Evolutionary conservation across 2,113 vertebrate genomes (phyloP).

Genomic region (Microcebus ravelobensis): DNA sequence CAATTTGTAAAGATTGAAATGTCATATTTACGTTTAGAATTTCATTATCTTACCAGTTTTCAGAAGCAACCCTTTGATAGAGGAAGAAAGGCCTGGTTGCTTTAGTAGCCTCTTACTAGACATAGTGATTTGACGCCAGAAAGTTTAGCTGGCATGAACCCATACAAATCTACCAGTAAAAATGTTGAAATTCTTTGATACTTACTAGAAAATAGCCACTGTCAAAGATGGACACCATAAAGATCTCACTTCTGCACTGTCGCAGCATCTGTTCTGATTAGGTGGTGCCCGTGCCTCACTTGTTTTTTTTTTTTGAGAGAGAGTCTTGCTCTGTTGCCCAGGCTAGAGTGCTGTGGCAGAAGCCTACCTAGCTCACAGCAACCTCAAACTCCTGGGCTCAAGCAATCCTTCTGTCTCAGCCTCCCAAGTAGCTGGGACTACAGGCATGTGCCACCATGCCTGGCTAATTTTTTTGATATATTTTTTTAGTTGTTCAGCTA

Average conservation of each 20-base stretch:
- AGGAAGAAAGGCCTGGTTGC: background rate
- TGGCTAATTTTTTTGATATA: no score
- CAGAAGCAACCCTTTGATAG: background rate
- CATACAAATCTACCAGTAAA: background rate
- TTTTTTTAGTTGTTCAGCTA: no score
- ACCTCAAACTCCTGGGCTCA: no score
- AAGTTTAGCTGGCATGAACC: background rate
- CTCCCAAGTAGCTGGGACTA: no score
- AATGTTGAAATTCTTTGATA: background rate
- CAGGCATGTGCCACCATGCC: no score
- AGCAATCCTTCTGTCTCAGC: no score
- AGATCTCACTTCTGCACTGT: background rate
- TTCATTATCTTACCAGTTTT: background rate
- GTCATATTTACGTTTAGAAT: background rate
- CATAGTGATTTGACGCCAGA: background rate
- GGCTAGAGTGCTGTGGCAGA: no score
- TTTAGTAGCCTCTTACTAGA: background rate
- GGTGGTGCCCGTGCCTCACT: background rate
- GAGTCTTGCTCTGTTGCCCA: no score
- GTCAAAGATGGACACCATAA: background rate
- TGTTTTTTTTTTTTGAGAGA: no score
- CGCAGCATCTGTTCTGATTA: background rate
- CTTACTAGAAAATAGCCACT: background rate
- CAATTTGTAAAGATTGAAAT: background rate
- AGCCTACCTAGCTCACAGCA: no score